These are phyloP conservation scores for Spialia ferax DNA, from an alignment of 2,888 invertebrate genomes.

Conservation along the genomic window DNA sequence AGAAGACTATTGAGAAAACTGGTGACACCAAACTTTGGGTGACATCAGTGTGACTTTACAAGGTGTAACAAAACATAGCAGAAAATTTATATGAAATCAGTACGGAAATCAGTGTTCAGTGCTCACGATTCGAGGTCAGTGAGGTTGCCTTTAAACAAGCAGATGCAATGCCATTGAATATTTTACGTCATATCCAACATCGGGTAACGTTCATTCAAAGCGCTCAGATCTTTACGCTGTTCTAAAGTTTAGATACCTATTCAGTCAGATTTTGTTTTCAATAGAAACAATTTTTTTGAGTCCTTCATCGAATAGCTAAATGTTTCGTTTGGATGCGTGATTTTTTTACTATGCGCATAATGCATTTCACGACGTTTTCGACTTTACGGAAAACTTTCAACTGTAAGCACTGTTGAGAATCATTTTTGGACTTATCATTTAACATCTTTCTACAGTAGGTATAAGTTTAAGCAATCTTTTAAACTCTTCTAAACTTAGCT, in stretches of 20 bases:
- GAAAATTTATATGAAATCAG: neutral
- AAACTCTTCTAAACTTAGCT: neutral
- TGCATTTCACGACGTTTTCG: too few relatives aligned
- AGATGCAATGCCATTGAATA: slow-evolving; percentile 1
- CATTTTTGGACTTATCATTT: neutral
- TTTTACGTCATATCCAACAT: slow-evolving; percentile 2
- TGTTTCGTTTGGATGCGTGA: neutral
- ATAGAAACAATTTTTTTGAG: neutral
- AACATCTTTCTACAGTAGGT: neutral
- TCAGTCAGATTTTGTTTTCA: neutral
- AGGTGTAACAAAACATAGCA: neutral
- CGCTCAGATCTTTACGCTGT: neutral
- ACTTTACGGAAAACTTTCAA: too few relatives aligned
- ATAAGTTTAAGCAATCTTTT: neutral
- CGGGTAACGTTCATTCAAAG: slow-evolving; percentile 4
- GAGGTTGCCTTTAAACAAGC: neutral
- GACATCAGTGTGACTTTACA: neutral
- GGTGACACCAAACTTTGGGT: too few relatives aligned
- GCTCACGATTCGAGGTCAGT: neutral
- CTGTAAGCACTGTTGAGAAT: neutral
- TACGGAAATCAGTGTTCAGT: neutral
- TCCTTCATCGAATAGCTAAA: neutral
- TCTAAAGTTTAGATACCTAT: neutral
- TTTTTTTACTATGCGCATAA: neutral
- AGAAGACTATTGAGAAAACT: too few relatives aligned